Evolutionary conservation across 1,140 invertebrate genomes (phyloP), one percentile per base, ranked within the genome.

Genomic region (Drosophila hydei): DNA sequence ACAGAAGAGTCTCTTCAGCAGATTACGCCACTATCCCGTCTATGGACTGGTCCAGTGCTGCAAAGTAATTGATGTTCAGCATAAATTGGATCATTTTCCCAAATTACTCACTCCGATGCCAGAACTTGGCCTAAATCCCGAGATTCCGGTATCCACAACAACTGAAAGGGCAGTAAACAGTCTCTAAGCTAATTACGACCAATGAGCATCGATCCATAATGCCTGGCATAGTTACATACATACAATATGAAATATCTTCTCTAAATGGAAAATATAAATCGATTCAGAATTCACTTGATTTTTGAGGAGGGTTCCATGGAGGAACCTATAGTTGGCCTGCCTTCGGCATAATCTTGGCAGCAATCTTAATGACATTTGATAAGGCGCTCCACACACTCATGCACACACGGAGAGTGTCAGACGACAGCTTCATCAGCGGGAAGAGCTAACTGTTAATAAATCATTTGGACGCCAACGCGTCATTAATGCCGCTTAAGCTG

Each of bases 401-500:
- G 3, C 21, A 25, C 4, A 25, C 50, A n/a, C 19, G 16, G 19
- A 40, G 16, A 27, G 18, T 27, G 42, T 9, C 33, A 38, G 21
- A 25, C 4, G 18, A 58, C 14, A 42, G 40, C 40, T 43, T 43
- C 14, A 58, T 27, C 55, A 45, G 23, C 14, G 40, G 38, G 45
- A 43, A 43, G 48, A 25, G 42, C 56, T 73, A 54, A 50, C 68
- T 61, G 71, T 73, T 73, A 72, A 76, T 76, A 76, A 76, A 76
- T 76, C 74, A 76, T 71, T 73, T 62, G 74, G 59, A 64, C 54
- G 69, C 69, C 62, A 72, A 59, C 47, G 55, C 70, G 70, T 68
- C 74, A 69, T 76, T 76, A 76, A 76, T 76, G 71, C 74, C 70
- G 71, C 74, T 73, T 76, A 73, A 76, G 74, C 74, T 73, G 71